These are phyloP conservation scores for Mycteria americana DNA, from an alignment of 2,797 vertebrate genomes.

Conservation along the genomic window DNA sequence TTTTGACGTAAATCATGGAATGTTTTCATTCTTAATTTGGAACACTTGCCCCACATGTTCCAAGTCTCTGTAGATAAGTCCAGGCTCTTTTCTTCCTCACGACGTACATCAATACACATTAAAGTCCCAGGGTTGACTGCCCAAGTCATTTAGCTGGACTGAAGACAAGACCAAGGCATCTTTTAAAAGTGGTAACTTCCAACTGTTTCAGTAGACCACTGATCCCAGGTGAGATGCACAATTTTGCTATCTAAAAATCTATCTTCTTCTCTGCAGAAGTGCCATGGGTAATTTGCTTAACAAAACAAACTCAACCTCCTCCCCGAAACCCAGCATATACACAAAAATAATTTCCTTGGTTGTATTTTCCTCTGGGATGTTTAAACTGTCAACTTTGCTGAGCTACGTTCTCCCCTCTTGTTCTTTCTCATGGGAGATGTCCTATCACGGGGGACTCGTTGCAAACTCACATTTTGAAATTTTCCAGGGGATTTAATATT, in stretches of 20 bases:
- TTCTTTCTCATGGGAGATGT: slow-evolving; percentile 24
- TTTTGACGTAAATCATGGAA: slow-evolving; percentile 71
- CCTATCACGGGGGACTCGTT: background rate
- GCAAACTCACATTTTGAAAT: slow-evolving; percentile 6
- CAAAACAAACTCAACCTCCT: slow-evolving; percentile 19
- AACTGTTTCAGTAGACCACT: background rate
- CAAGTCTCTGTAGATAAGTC: slow-evolving; percentile 42
- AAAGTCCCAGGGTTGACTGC: background rate
- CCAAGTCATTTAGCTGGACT: background rate
- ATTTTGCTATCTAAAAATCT: background rate
- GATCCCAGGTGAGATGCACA: background rate
- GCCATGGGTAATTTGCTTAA: background rate
- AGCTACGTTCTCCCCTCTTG: background rate
- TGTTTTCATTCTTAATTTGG: slow-evolving; percentile 76
- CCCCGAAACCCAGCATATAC: background rate
- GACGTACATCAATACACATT: background rate
- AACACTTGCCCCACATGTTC: slow-evolving; percentile 63
- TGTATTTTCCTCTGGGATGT: background rate
- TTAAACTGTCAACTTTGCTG: slow-evolving; percentile 8
- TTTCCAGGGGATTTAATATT: slow-evolving; percentile 32
- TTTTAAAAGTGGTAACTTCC: background rate
- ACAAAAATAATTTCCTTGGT: slow-evolving; percentile 7
- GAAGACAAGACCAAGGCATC: background rate
- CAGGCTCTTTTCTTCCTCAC: slow-evolving; percentile 28
- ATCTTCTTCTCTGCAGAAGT: background rate